Conservation (phyloP, 2,113 vertebrate genomes). For the Oryzias celebensis region DNA sequence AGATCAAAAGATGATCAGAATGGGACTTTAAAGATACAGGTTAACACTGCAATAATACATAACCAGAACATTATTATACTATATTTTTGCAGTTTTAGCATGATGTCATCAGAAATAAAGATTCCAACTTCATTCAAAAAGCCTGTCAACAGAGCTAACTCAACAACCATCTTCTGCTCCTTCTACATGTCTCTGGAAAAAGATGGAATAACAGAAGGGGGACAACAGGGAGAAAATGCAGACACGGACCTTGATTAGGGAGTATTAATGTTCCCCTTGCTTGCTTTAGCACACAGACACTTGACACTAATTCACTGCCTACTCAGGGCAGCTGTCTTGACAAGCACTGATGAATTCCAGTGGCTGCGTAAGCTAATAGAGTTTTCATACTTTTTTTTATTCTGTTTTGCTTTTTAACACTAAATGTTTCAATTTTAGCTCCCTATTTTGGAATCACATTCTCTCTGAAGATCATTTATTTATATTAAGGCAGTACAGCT, state of each 20-base stretch:
- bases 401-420: slow-evolving; percentile 37
- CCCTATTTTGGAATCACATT: slow-evolving; percentile 58
- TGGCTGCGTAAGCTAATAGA: slow-evolving; percentile 64
- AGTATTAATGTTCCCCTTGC: slow-evolving; percentile 68
- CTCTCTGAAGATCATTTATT: slow-evolving; percentile 52
- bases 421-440: slow-evolving; percentile 58
- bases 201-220: slow-evolving; percentile 53
- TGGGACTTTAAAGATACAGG: too few species aligned
- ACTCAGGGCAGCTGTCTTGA: slow-evolving; percentile 65
- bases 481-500: slow-evolving; percentile 46
- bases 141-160: slow-evolving; percentile 9
- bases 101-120: too few species aligned
- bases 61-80: too few species aligned
- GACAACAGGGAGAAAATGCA: slow-evolving; percentile 60
- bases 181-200: slow-evolving; percentile 31
- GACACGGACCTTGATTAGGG: slow-evolving; percentile 67
- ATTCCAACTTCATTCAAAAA: not conserved
- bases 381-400: slow-evolving; percentile 50
- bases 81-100: too few species aligned
- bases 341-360: slow-evolving; percentile 72
- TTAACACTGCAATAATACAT: too few species aligned
- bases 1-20: too few species aligned
- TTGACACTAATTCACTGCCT: slow-evolving; percentile 73
- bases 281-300: slow-evolving; percentile 71
- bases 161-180: slow-evolving; percentile 11